phyloP scores from a whole-genome alignment of 2,888 invertebrate species.

The Patella caerulea region DNA sequence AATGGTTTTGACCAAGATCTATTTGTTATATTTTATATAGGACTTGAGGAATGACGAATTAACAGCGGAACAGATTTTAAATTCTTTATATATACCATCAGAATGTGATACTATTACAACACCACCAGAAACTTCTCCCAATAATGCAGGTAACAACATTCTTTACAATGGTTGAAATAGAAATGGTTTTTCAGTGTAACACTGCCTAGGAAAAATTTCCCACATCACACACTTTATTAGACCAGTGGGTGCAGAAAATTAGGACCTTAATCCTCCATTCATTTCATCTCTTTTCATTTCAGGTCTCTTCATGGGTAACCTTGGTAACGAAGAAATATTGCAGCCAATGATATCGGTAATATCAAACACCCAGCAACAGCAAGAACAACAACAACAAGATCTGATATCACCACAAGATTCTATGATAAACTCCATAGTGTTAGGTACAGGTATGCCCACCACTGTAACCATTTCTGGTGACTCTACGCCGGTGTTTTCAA shows the following conservation, averaged over 20 bases:
- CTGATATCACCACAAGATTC: conserved; percentile 18
- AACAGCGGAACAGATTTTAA: conserved; percentile 41
- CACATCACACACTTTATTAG: too few species aligned
- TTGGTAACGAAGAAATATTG: conserved; percentile 29
- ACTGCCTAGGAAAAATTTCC: background rate
- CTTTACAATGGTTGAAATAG: too few species aligned
- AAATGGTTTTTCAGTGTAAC: too few species aligned
- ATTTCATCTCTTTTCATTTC: background rate
- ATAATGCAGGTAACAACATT: too few species aligned
- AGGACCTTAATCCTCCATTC: too few species aligned
- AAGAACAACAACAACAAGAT: conserved; percentile 17
- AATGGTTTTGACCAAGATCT: background rate
- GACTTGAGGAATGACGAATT: conserved; percentile 7
- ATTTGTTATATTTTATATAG: background rate
- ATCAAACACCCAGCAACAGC: background rate
- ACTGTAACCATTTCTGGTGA: conserved; percentile 10
- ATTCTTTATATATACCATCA: conserved; percentile 33
- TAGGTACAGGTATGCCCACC: conserved; percentile 16
- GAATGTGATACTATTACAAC: background rate
- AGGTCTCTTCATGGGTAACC: background rate
- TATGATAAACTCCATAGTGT: conserved; percentile 4
- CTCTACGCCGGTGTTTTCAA: background rate
- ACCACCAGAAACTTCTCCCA: too few species aligned
- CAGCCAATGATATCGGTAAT: conserved; percentile 32
- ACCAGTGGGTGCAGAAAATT: too few species aligned